Conservation (phyloP, 2,888 invertebrate species). For the Callyntrura sp. region DNA sequence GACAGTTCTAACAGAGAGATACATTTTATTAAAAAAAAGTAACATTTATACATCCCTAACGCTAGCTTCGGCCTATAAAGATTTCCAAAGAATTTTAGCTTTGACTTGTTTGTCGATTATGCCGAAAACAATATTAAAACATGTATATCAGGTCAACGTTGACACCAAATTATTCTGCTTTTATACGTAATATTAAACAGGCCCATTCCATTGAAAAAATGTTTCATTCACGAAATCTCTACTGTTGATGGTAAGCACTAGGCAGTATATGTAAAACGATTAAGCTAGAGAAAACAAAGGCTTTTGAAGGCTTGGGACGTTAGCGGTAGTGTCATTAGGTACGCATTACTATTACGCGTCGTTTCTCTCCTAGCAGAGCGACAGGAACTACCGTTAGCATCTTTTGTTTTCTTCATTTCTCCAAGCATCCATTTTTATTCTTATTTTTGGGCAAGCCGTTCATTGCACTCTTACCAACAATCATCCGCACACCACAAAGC, state of each 20-base stretch:
- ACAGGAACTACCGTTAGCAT: background rate
- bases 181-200: no score
- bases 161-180: no score
- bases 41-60: background rate
- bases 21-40: background rate
- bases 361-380: background rate
- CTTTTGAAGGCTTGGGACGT: no score
- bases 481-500: background rate
- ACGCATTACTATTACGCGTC: background rate
- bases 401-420: background rate
- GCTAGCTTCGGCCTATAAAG: no score
- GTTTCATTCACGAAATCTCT: no score
- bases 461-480: conserved; percentile 25
- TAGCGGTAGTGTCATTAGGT: background rate
- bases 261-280: no score
- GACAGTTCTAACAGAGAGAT: background rate
- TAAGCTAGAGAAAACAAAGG: no score
- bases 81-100: no score
- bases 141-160: background rate
- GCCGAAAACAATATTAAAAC: background rate
- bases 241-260: no score
- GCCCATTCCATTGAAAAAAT: no score
- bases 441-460: background rate
- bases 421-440: background rate
- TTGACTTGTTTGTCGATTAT: background rate